Evolutionary conservation across 2,797 vertebrate species (phyloP).

Genomic region (Coregonus ussuriensis): DNA sequence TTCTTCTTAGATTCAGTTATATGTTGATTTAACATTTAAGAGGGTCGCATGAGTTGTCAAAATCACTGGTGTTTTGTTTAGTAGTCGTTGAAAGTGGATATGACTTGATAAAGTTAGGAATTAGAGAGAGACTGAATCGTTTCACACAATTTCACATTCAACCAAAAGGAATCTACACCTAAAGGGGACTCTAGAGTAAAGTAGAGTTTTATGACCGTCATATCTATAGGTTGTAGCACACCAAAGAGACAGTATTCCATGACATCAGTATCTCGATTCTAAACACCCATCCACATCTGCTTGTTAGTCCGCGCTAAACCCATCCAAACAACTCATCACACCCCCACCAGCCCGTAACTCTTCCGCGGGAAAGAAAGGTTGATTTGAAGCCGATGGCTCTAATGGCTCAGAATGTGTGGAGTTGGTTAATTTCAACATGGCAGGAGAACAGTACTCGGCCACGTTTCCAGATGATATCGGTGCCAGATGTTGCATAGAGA

Average conservation of each 20-base stretch:
- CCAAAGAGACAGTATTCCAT: slow-evolving; percentile 31
- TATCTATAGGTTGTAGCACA: slow-evolving; percentile 8
- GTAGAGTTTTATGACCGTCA: background rate
- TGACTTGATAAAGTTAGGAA: background rate
- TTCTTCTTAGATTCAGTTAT: background rate
- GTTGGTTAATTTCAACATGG: slow-evolving; percentile 82
- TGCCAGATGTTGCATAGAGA: slow-evolving; percentile 85
- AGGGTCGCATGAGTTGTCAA: background rate
- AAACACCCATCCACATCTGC: slow-evolving; percentile 54
- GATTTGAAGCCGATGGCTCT: slow-evolving; percentile 70
- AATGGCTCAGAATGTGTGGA: slow-evolving; percentile 76
- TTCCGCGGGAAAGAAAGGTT: slow-evolving; percentile 25
- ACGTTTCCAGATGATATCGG: slow-evolving; percentile 77
- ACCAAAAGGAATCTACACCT: background rate
- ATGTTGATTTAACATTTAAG: background rate
- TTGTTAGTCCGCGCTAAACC: slow-evolving; percentile 50
- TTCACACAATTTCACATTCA: background rate
- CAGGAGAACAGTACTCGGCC: slow-evolving; percentile 73
- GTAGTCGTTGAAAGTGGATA: background rate
- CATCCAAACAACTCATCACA: slow-evolving; percentile 58
- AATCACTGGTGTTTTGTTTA: background rate
- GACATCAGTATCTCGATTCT: slow-evolving; percentile 47
- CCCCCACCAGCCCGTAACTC: slow-evolving; percentile 61
- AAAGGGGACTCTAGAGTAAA: background rate
- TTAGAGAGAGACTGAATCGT: background rate